Conservation (phyloP, 2,888 invertebrate species). For the Ophion obscuratus region DNA sequence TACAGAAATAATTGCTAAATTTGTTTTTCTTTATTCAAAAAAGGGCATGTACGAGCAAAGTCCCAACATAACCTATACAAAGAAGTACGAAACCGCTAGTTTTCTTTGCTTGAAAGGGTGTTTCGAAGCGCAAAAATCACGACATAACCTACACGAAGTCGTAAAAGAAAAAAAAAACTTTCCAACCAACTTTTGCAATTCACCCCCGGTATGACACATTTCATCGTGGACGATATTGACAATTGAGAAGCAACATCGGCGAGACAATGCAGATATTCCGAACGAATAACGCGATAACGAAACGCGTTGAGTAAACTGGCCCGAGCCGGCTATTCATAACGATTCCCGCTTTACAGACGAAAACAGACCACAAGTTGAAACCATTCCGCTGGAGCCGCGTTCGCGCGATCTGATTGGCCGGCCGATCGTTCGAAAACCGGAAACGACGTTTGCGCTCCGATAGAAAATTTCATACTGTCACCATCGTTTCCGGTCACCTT, state of each 20-base stretch:
- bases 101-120: no score
- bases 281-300: background rate
- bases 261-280: conserved; percentile 8
- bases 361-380: background rate
- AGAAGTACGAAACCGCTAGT: no score
- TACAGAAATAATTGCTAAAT: no score
- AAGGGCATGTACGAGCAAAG: no score
- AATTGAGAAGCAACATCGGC: conserved; percentile 2
- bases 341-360: conserved; percentile 57
- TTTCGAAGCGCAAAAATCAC: background rate
- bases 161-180: conserved; percentile 64
- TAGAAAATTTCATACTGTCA: conserved; percentile 52
- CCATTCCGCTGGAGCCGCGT: background rate
- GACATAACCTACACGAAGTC: background rate
- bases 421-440: conserved; percentile 22
- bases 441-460: conserved; percentile 16
- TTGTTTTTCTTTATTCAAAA: no score
- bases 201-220: conserved; percentile 90
- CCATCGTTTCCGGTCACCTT: conserved; percentile 54
- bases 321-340: conserved; percentile 52
- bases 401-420: conserved; percentile 13
- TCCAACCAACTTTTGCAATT: conserved; percentile 89
- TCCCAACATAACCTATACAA: no score
- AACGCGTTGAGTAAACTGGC: background rate
- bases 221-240: conserved; percentile 85